Conservation (phyloP, 2,888 invertebrate genomes). For the Chironomus riparius region DNA sequence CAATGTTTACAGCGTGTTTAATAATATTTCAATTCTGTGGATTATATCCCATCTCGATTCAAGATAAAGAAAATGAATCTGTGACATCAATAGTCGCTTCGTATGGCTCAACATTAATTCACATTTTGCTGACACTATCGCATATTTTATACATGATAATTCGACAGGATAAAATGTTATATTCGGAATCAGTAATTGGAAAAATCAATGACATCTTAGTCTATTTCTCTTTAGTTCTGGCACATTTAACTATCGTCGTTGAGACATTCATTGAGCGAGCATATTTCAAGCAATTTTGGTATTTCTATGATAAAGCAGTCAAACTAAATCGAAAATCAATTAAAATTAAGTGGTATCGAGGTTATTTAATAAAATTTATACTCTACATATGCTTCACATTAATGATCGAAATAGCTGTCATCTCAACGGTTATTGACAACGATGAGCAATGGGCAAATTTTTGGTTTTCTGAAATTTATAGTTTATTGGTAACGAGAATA, state of each 20-base stretch:
- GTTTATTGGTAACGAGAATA: neutral
- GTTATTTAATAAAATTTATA: conserved; percentile 2
- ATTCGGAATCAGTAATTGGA: conserved; percentile 7
- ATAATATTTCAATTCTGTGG: neutral
- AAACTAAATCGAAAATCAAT: neutral
- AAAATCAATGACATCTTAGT: conserved; percentile 17
- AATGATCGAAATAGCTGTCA: neutral
- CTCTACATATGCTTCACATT: neutral
- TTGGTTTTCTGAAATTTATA: conserved; percentile 2
- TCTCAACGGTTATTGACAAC: neutral
- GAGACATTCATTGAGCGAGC: neutral
- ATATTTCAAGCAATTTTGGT: conserved; percentile 1
- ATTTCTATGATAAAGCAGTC: conserved; percentile 5
- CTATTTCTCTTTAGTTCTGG: neutral
- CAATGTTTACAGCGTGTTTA: neutral
- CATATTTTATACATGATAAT: neutral
- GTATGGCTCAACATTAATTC: neutral
- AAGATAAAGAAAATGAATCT: too few relatives aligned
- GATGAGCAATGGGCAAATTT: conserved; percentile 10
- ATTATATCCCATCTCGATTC: neutral
- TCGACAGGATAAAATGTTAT: neutral
- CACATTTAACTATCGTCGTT: neutral
- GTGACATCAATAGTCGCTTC: neutral
- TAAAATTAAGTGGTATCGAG: neutral
- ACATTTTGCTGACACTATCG: neutral